Base-by-base conservation (phyloP, 2,113 vertebrate genomes). In the Lagopus leucura region DNA sequence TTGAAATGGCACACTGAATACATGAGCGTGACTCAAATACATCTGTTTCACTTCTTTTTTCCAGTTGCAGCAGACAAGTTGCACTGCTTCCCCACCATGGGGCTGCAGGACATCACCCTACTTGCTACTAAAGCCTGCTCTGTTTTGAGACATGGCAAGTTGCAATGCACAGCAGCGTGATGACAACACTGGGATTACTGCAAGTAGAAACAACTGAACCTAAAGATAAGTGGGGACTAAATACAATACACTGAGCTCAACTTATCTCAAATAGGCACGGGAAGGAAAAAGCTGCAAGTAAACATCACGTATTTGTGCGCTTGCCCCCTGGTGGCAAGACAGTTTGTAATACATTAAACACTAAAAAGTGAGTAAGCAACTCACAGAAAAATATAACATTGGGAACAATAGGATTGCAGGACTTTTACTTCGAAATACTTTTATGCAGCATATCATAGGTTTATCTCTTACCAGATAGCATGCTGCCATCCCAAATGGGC, bases 321-420 rank as follows among this genome's bases (percentile, higher is more conserved):
- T 94, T 94, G 94, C 94, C 85, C 72, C 79, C 82, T 94, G 66
- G 85, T 95, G 94, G 95, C 88, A 95, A 93, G 15, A 85, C 11
- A 42, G 40, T 67, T 82, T 58, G 16, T 21, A 83, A 86, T 4
- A 16, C 38, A 72, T 40, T 86, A 52, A 86, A 80, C 72, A 43
- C 13, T 13, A 57, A 13, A 92, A 81, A 69, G 16, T 2, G 8
- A 7, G 36, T 47, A 32, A 89, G 40, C 24, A 70, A 55, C 4
- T 21, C 11, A 40, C 86, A 66, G 74, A n/a, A 76, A 32, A 30
- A 15, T 16, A 90, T 55, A 43, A 18, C 8, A 16, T 60, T 79
- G 54, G 7, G 47, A 75, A 67, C 40, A 79, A 65, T 3, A 64
- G n/a, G 13, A 82, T 32, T 64, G 42, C 12, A 85, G 43, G 45